A percentile compares a stretch with the other conserved stretches of the same genome.
Conservation (phyloP, 2,113 vertebrate species). For the Hylia prasina region DNA sequence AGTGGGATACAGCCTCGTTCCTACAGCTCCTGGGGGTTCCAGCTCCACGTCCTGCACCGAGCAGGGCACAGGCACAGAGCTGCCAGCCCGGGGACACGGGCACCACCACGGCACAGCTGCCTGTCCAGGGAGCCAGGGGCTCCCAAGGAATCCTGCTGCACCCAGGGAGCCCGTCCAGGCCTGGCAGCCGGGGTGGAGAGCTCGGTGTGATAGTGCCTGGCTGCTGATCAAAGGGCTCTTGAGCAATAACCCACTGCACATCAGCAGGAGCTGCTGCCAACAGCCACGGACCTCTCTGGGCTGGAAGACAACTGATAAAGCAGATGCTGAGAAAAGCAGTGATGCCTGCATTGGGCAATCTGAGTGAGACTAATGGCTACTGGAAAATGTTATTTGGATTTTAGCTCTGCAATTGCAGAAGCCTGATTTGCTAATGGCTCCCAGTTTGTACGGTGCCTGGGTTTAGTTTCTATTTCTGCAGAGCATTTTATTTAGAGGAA, state of each 20-base stretch:
- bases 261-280: constrained; percentile 49
- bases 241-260: constrained; percentile 29
- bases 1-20: background rate
- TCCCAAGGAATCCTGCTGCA: background rate
- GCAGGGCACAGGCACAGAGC: background rate
- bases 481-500: background rate
- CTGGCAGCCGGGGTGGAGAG: background rate
- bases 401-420: background rate
- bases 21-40: background rate
- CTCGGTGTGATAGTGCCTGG: constrained; percentile 19
- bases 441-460: background rate
- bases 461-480: background rate
- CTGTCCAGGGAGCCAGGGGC: background rate
- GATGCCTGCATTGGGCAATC: background rate
- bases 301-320: constrained; percentile 43
- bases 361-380: background rate
- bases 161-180: background rate
- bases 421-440: background rate
- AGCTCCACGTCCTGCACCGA: background rate
- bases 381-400: constrained; percentile 31
- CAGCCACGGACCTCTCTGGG: background rate
- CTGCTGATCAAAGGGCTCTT: constrained; percentile 58
- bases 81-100: background rate
- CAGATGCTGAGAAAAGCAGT: constrained; percentile 25
- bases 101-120: rapidly evolving